Conservation (phyloP, 2,797 vertebrate species). For the Propithecus perrieri region DNA sequence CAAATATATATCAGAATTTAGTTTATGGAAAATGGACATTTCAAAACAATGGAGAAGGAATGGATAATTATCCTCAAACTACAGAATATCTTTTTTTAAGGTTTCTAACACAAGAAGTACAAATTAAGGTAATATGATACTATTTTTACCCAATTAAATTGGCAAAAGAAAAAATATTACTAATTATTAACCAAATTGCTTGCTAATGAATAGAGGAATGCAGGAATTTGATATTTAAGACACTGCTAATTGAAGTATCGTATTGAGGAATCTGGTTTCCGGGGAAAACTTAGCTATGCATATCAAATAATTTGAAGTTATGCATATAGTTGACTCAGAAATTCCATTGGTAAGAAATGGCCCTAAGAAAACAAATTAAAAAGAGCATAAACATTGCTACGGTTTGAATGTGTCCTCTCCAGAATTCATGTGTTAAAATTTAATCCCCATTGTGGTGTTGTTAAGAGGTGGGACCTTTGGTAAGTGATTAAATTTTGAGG, state of each 20-base stretch:
- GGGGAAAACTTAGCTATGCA: neutral
- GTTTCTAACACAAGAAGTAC: neutral
- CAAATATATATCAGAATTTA: neutral
- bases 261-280: conserved; percentile 4
- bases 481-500: neutral
- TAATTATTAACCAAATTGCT: neutral
- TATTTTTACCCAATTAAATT: conserved; percentile 6
- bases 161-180: neutral
- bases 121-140: conserved; percentile 6
- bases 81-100: neutral
- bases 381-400: neutral
- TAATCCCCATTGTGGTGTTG: neutral
- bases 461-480: neutral
- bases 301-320: conserved; percentile 35
- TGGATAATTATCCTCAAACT: neutral
- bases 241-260: neutral
- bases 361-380: neutral
- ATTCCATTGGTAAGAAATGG: neutral
- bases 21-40: neutral
- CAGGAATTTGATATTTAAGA: conserved; percentile 24
- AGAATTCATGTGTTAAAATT: neutral
- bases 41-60: neutral
- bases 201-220: neutral
- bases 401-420: neutral
- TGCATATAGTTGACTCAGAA: neutral